These are phyloP conservation scores for Galerucella calmariensis DNA, from an alignment of 2,888 invertebrate genomes.

Conservation along the genomic window DNA sequence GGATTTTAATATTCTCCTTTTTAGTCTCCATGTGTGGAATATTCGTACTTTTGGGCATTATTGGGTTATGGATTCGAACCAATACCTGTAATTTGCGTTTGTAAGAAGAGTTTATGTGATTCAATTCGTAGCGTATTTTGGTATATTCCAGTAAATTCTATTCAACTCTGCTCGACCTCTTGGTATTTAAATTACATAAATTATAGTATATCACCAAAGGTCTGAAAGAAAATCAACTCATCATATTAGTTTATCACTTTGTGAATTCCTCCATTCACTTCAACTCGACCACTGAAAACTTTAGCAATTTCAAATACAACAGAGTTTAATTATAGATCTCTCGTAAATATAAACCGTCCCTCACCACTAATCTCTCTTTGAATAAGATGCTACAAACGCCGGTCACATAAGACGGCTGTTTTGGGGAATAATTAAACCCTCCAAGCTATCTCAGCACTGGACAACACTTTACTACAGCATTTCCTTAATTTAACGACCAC, in stretches of 20 bases:
- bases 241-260: no score
- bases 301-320: constrained; percentile 10
- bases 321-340: constrained; percentile 18
- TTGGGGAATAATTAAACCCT: constrained; percentile 29
- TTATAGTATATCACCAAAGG: background rate
- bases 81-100: no score
- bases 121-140: no score
- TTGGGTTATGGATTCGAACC: no score
- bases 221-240: background rate
- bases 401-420: constrained; percentile 20
- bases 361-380: constrained; percentile 19
- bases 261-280: background rate
- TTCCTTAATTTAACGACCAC: constrained; percentile 32
- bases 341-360: constrained; percentile 19
- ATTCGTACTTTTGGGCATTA: no score
- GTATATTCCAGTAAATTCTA: no score
- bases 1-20: no score
- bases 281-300: background rate
- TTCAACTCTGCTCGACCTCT: no score
- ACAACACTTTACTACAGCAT: constrained; percentile 35
- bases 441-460: constrained; percentile 23
- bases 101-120: no score
- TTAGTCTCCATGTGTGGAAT: no score
- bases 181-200: background rate
- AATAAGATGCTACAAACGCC: constrained; percentile 23